Conservation (phyloP, 2,888 invertebrate genomes). For the Xanthorhoe spadicearia region DNA sequence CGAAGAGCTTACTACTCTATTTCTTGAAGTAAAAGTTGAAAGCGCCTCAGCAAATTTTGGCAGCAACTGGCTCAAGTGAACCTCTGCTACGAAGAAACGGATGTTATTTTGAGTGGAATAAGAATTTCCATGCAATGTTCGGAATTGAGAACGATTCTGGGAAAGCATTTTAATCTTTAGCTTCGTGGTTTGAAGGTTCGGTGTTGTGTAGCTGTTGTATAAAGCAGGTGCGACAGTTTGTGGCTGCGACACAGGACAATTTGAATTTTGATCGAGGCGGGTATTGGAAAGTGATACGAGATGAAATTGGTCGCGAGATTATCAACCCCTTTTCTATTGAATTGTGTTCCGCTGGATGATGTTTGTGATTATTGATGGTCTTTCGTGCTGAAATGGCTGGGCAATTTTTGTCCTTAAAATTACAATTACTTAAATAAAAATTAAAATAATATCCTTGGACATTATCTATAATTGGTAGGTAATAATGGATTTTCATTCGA, state of each 20-base stretch:
- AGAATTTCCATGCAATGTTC: slow-evolving; percentile 76
- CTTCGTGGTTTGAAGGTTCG: slow-evolving; percentile 5
- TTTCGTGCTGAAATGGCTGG: not conserved
- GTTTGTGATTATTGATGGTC: slow-evolving; percentile 9
- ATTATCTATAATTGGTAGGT: too few species aligned
- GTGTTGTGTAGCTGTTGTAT: slow-evolving; percentile 44
- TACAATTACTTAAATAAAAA: too few species aligned
- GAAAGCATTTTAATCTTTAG: slow-evolving; percentile 47
- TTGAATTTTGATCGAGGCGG: slow-evolving; percentile 81
- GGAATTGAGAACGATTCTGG: slow-evolving; percentile 56
- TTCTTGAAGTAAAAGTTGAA: slow-evolving; percentile 26
- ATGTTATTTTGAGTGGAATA: slow-evolving; percentile 82
- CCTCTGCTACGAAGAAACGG: slow-evolving; percentile 78
- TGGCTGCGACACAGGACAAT: slow-evolving; percentile 76
- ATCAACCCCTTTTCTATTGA: slow-evolving; percentile 46
- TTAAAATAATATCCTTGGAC: too few species aligned
- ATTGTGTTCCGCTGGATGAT: slow-evolving; percentile 33
- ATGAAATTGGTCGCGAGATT: slow-evolving; percentile 64
- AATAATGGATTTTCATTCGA: too few species aligned
- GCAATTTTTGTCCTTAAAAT: too few species aligned
- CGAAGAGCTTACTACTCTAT: slow-evolving; percentile 40
- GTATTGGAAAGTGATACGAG: slow-evolving; percentile 78
- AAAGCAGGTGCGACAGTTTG: slow-evolving; percentile 68
- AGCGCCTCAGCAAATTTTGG: slow-evolving; percentile 27
- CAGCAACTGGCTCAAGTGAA: slow-evolving; percentile 59